These are phyloP conservation scores for Frankliniella intonsa DNA, from an alignment of 2,888 invertebrate genomes.

Conservation along the genomic window DNA sequence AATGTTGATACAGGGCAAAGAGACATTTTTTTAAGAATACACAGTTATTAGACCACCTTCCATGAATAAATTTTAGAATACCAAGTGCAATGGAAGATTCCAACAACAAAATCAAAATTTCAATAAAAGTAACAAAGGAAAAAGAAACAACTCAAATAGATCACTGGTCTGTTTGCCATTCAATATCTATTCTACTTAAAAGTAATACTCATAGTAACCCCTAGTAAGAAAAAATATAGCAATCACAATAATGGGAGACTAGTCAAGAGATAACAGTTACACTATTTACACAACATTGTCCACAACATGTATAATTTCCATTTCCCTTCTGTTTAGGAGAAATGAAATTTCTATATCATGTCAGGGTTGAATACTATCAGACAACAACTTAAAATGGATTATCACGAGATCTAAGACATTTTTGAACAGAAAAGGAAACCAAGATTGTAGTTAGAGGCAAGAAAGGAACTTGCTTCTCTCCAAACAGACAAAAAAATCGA, in stretches of 20 bases:
- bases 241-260: constrained; percentile 13
- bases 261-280: not conserved
- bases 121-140: not conserved
- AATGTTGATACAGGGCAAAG: too few relatives aligned
- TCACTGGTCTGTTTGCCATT: not conserved
- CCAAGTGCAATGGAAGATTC: too few relatives aligned
- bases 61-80: too few relatives aligned
- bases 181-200: not conserved
- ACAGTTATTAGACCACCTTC: too few relatives aligned
- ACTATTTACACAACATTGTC: not conserved
- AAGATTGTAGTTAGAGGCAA: not conserved
- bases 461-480: not conserved
- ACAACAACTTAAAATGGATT: not conserved
- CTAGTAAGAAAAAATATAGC: not conserved
- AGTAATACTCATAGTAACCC: not conserved
- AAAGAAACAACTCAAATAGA: not conserved
- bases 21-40: too few relatives aligned
- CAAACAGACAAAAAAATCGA: not conserved
- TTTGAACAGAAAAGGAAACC: not conserved
- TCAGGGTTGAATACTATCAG: too few relatives aligned
- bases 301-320: not conserved
- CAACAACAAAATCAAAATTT: not conserved
- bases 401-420: not conserved
- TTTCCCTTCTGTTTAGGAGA: too few relatives aligned
- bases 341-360: too few relatives aligned